Conservation (phyloP, 2,888 invertebrate species). For the Euzophera pinguis region DNA sequence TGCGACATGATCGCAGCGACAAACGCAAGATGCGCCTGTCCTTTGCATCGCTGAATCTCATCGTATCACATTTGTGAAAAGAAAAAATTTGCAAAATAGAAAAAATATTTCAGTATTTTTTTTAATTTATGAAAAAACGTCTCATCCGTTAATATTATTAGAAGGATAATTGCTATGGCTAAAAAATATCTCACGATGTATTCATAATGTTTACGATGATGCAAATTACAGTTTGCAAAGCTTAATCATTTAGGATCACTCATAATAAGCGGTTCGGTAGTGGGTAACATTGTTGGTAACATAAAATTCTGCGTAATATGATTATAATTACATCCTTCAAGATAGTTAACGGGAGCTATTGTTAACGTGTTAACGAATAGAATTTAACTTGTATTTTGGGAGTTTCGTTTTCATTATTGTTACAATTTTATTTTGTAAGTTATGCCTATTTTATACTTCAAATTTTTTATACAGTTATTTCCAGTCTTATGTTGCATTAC, state of each 20-base stretch:
- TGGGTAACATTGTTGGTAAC: constrained; percentile 47
- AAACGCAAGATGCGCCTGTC: constrained; percentile 3
- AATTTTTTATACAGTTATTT: too few species aligned
- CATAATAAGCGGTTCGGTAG: constrained; percentile 50
- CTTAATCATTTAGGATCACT: constrained; percentile 42
- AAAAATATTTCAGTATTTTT: too few species aligned
- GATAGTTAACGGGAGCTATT: constrained; percentile 51
- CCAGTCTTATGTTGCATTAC: too few species aligned
- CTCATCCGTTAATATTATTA: too few species aligned
- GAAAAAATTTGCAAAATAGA: too few species aligned
- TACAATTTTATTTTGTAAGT: too few species aligned
- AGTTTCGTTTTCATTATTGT: background rate
- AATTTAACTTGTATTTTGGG: background rate
- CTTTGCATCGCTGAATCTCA: background rate
- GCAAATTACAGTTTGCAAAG: constrained; percentile 50
- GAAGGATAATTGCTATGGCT: background rate
- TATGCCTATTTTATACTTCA: too few species aligned
- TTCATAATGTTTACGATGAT: constrained; percentile 45
- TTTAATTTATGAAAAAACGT: too few species aligned
- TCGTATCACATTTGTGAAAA: background rate
- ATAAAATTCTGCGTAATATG: constrained; percentile 29
- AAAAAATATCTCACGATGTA: constrained; percentile 30
- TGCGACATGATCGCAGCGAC: constrained; percentile 11
- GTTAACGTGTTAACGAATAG: constrained; percentile 18
- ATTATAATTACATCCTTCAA: constrained; percentile 39